Conservation (phyloP, 2,113 vertebrate species). For the Malurus melanocephalus region DNA sequence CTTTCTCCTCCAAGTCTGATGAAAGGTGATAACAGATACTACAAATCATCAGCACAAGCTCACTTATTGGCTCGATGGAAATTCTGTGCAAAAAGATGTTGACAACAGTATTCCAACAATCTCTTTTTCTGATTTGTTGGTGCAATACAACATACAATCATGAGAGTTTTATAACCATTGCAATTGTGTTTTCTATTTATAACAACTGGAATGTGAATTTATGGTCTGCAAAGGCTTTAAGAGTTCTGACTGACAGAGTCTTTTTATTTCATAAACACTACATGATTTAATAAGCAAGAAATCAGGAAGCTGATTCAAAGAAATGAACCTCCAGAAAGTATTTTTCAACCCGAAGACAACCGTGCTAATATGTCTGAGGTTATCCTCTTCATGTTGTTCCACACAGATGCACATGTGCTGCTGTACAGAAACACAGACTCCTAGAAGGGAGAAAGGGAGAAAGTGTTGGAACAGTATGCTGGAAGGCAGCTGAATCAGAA, state of each 20-base stretch:
- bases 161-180: conserved; percentile 35
- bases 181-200: conserved; percentile 45
- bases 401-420: neutral
- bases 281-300: conserved; percentile 44
- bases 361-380: neutral
- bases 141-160: conserved; percentile 9
- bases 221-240: conserved; percentile 47
- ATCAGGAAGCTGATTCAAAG: conserved; percentile 19
- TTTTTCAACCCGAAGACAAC: conserved; percentile 11
- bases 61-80: conserved; percentile 58
- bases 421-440: conserved; percentile 1
- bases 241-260: conserved; percentile 48
- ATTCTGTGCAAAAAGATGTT: conserved; percentile 54
- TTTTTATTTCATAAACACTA: conserved; percentile 27
- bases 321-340: conserved; percentile 16
- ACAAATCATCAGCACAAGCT: conserved; percentile 57
- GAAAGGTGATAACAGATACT: conserved; percentile 62
- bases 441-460: neutral
- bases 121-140: conserved; percentile 46
- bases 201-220: conserved; percentile 55
- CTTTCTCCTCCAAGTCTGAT: conserved; percentile 63
- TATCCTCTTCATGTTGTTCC: neutral
- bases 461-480: neutral
- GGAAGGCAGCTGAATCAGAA: conserved; percentile 21
- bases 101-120: conserved; percentile 37